phyloP scores from a whole-genome alignment of 2,113 vertebrate genomes.

The Sprattus sprattus region DNA sequence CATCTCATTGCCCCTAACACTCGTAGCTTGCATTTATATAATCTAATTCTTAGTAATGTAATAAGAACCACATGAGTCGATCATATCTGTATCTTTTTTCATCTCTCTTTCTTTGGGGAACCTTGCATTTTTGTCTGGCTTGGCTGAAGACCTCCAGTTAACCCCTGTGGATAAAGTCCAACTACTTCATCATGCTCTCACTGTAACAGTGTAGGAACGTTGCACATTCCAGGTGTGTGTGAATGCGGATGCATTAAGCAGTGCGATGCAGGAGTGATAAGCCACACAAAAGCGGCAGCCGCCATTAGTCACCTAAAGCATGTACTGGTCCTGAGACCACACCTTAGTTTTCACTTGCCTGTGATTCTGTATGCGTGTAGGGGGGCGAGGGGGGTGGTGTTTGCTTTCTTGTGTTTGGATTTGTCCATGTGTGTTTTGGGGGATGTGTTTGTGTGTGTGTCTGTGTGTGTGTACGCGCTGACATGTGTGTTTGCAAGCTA shows the following conservation, averaged over 20 bases:
- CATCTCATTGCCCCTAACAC: background rate
- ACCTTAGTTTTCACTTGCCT: background rate
- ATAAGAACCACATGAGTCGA: background rate
- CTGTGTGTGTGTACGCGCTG: background rate
- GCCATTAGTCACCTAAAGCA: background rate
- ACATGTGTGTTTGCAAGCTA: background rate
- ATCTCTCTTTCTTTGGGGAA: background rate
- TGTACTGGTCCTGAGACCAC: background rate
- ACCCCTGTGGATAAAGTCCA: too few relatives aligned
- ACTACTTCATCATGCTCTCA: too few relatives aligned
- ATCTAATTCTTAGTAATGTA: background rate
- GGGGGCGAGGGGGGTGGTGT: background rate
- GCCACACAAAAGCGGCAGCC: background rate
- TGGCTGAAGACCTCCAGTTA: background rate
- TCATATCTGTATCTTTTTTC: slow-evolving; percentile 11
- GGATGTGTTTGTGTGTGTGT: slow-evolving; percentile 9
- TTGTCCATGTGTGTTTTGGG: slow-evolving; percentile 6
- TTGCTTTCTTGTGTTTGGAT: background rate
- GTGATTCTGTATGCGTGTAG: background rate
- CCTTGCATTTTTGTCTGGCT: background rate
- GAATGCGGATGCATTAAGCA: too few relatives aligned
- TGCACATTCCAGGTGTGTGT: background rate
- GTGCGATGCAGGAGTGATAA: background rate
- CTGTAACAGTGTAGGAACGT: background rate
- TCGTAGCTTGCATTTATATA: background rate